phyloP scores from a whole-genome alignment of 2,888 invertebrate species.

The Icerya purchasi region DNA sequence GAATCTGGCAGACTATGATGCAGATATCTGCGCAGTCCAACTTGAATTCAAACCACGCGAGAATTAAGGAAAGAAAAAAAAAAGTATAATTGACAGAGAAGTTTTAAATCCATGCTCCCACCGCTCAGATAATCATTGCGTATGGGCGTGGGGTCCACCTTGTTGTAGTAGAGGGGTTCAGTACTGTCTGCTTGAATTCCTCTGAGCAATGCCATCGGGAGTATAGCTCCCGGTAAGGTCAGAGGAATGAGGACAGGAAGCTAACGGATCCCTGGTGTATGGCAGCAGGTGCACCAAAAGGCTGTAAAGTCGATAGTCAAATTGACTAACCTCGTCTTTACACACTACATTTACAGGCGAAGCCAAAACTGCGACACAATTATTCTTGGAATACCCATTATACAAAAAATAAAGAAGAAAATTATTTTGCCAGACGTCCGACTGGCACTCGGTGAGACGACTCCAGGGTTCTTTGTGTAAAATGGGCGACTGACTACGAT shows the following conservation, averaged over 20 bases:
- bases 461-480: not conserved
- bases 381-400: not conserved
- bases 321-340: not conserved
- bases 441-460: not conserved
- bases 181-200: not conserved
- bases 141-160: not conserved
- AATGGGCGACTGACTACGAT: not conserved
- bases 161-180: not conserved
- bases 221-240: not conserved
- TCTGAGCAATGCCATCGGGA: not conserved
- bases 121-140: too few relatives aligned
- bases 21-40: too few relatives aligned
- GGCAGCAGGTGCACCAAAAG: too few relatives aligned
- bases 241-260: not conserved
- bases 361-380: not conserved
- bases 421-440: not conserved
- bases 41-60: too few relatives aligned
- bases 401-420: not conserved
- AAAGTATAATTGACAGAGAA: too few relatives aligned
- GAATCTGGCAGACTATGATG: too few relatives aligned
- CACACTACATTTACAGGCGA: not conserved
- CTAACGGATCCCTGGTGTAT: not conserved
- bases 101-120: too few relatives aligned
- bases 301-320: not conserved
- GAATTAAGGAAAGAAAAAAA: too few relatives aligned